Base-by-base conservation (phyloP, 2,113 vertebrate genomes). In the Phoenicopterus ruber region DNA sequence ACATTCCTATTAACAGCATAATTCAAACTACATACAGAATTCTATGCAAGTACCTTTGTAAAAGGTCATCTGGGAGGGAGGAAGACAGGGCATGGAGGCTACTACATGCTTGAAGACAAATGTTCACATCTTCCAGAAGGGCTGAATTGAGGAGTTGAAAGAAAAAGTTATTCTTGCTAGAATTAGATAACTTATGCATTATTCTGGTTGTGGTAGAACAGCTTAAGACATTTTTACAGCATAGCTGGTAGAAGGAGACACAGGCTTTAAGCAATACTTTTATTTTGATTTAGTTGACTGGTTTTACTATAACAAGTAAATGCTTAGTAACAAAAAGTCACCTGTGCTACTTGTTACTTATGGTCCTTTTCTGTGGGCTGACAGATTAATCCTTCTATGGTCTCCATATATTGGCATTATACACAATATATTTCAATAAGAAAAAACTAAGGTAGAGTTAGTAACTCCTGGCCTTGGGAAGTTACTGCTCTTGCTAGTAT, bases 101-200 rank as follows among this genome's bases (percentile, higher is more conserved):
- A 97, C 98, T 99, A 93, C 99, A 99, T 13, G 98, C 99, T 96
- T 99, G 99, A 54, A 99, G 98, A 94, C 99, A 99, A 74, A 99
- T 97, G 72, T 95, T 97, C 31, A 98, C 96, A 87, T 99, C 99
- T 97, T 99, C 99, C 71, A 99, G 98, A 71, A 99, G 98, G 76
- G 99, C 99, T 99, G 63, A 55, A 79, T 88, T 40, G 73, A 83
- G 49, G 36, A 79, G 49, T 54, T 54, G 32, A 87, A 93, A 67
- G 34, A 16, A 54, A 9, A n/a, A 47, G 17, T 96, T 88, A 96
- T 17, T 86, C 25, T 63, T 44, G 28, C 31, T 63, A 76, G 47
- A 90, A 90, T 72, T 49, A 32, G 32, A 3, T 31, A 91, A 65
- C 4, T 79, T 44, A 34, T 18, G 32, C 32, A 57, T 65, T 55